These are phyloP conservation scores for Euplexia lucipara DNA, from an alignment of 2,888 invertebrate species.

Conservation along the genomic window DNA sequence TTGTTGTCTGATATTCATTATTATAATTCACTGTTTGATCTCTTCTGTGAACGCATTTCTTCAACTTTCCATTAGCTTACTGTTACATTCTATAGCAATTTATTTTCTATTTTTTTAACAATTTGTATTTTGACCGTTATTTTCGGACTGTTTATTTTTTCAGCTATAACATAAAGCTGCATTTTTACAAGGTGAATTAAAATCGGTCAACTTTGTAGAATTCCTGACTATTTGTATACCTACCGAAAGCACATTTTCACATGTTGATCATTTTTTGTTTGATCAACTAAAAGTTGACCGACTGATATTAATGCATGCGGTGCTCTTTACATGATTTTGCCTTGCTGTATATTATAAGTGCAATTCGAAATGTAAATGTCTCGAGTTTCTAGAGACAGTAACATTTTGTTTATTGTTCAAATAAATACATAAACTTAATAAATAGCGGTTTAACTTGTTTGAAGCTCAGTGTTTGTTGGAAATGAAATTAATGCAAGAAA, in stretches of 20 bases:
- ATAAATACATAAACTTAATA: slow-evolving; percentile 10
- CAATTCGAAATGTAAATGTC: slow-evolving; percentile 10
- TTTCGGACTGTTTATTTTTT: slow-evolving; percentile 12
- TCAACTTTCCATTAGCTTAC: slow-evolving; percentile 43
- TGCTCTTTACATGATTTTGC: slow-evolving; percentile 32
- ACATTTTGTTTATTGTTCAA: slow-evolving; percentile 11
- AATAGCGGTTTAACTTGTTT: slow-evolving; percentile 10
- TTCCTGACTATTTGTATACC: background rate
- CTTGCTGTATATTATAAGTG: slow-evolving; percentile 31
- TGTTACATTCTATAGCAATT: slow-evolving; percentile 44
- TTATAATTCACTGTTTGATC: slow-evolving; percentile 42
- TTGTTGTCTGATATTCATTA: slow-evolving; percentile 32
- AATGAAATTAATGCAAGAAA: slow-evolving; percentile 5
- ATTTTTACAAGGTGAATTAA: background rate
- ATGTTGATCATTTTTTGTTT: slow-evolving; percentile 1
- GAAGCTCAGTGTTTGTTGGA: slow-evolving; percentile 32
- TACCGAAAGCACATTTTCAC: slow-evolving; percentile 2
- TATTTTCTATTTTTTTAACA: slow-evolving; percentile 24
- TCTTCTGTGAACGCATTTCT: slow-evolving; percentile 45
- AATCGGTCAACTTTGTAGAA: slow-evolving; percentile 10
- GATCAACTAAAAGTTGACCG: slow-evolving; percentile 20
- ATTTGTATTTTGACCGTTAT: slow-evolving; percentile 17
- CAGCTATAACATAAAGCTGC: no score
- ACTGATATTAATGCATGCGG: slow-evolving; percentile 28
- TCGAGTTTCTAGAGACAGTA: slow-evolving; percentile 9